Percentiles rank a stretch among this genome's conserved stretches.
Evolutionary conservation across 2,888 invertebrate species (phyloP).

Genomic region (Vannuccia rotundouncinata): DNA sequence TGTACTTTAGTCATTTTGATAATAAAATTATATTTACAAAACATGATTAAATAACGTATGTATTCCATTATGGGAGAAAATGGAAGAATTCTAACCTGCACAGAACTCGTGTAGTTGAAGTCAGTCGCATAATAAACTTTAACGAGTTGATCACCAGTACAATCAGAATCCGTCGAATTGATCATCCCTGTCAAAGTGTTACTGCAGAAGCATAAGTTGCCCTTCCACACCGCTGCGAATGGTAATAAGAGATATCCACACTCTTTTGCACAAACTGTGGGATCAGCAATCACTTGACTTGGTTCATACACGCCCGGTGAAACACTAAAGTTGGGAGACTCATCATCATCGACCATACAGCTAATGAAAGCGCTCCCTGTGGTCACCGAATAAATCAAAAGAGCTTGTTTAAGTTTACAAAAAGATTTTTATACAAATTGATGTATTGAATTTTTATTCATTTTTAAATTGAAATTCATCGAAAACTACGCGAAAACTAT

Average conservation of each 20-base stretch:
- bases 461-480: too few relatives aligned
- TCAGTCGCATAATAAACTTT: neutral
- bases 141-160: neutral
- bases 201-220: constrained; percentile 31
- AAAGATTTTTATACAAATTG: too few relatives aligned
- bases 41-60: too few relatives aligned
- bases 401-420: too few relatives aligned
- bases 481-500: too few relatives aligned
- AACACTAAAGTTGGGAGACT: neutral
- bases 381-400: too few relatives aligned
- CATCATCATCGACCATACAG: neutral
- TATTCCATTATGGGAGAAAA: too few relatives aligned
- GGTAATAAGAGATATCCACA: neutral
- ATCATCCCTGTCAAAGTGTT: neutral
- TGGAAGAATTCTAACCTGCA: constrained; percentile 7
- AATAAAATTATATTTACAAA: too few relatives aligned
- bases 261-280: neutral
- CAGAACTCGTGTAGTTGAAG: neutral
- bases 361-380: neutral
- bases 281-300: neutral
- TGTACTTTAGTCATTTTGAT: too few relatives aligned
- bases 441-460: too few relatives aligned
- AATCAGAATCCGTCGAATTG: neutral
- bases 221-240: constrained; percentile 22
- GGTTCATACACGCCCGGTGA: constrained; percentile 11